phyloP scores from a whole-genome alignment of 1,140 invertebrate genomes.

The Papilio polytes region DNA sequence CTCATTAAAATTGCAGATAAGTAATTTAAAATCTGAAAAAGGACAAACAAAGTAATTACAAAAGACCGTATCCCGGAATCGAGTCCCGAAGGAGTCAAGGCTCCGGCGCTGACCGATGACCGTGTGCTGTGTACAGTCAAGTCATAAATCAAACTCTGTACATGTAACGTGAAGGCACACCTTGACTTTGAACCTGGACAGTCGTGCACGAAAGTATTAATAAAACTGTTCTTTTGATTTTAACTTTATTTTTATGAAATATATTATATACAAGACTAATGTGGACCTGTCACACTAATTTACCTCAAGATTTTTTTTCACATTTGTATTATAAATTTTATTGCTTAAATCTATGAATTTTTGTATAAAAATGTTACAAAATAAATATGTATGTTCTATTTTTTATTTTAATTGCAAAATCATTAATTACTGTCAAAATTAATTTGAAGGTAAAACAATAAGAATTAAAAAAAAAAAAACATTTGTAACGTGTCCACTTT shows the following conservation, averaged over 20 bases:
- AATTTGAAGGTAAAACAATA: not conserved
- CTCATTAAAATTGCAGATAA: not conserved
- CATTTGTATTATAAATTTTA: too few species aligned
- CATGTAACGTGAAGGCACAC: constrained; percentile 53
- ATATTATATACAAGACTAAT: too few species aligned
- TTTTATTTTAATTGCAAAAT: too few species aligned
- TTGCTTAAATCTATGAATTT: too few species aligned
- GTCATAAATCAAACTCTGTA: constrained; percentile 60
- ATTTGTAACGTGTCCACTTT: constrained; percentile 17
- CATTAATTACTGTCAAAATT: not conserved
- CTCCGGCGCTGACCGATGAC: constrained; percentile 26
- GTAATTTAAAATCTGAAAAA: constrained; percentile 24
- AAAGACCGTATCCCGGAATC: constrained; percentile 44
- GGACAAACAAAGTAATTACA: constrained; percentile 44
- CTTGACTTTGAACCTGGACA: constrained; percentile 66
- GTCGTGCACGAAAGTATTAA: constrained; percentile 47
- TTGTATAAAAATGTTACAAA: too few species aligned
- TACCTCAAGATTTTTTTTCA: too few species aligned
- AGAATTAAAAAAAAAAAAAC: not conserved
- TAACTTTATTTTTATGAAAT: too few species aligned
- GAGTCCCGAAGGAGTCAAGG: constrained; percentile 40
- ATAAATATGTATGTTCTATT: too few species aligned
- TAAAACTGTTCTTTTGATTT: not conserved
- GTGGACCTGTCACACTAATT: too few species aligned
- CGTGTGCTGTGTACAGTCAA: constrained; percentile 47